Base-by-base conservation (phyloP, 1,140 invertebrate genomes). In the Zaprionus africanus region DNA sequence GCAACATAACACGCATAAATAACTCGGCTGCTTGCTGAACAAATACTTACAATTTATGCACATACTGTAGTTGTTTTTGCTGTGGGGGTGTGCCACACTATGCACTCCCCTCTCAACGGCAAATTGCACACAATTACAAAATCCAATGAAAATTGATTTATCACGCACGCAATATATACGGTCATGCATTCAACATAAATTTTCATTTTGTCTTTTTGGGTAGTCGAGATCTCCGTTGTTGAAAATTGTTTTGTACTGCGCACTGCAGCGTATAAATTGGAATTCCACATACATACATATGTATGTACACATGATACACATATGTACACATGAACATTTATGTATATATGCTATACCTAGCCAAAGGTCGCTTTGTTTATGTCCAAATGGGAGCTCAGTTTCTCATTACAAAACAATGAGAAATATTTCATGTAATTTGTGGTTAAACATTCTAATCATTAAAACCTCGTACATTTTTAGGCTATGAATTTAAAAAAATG, bases 141-240 rank as follows among this genome's bases (percentile, higher is more conserved):
- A 85, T 86, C 82, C 82, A 86, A 86, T 90, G 85, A 84, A 90
- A 88, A 88, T 88, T 88, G 85, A 88, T 88, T 88, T 88, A 88
- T 88, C 85, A 88, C 85, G 79, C 81, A 90, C 75, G 85, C 85
- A 88, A 81, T 86, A 90, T 88, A 82, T 88, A 85, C 79, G 85
- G 85, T 88, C 85, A 88, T 72, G 86, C 85, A 85, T 88, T 72
- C 85, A 72, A 82, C 85, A 88, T 88, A 88, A 88, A 88, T 88
- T 88, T 88, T 90, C 85, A 90, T 88, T 88, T 86, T 90, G 76
- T 90, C 82, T 79, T 79, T 81, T 88, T 90, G 82, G 74, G 65
- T 59, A 78, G 78, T 34, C 49, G 58, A 66, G 65, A 61, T 60
- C 38, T 59, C 60, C 72, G 57, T 72, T 72, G 41, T 57, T 71